Conservation (phyloP, 1,140 invertebrate genomes). For the Drosophila serrata region DNA sequence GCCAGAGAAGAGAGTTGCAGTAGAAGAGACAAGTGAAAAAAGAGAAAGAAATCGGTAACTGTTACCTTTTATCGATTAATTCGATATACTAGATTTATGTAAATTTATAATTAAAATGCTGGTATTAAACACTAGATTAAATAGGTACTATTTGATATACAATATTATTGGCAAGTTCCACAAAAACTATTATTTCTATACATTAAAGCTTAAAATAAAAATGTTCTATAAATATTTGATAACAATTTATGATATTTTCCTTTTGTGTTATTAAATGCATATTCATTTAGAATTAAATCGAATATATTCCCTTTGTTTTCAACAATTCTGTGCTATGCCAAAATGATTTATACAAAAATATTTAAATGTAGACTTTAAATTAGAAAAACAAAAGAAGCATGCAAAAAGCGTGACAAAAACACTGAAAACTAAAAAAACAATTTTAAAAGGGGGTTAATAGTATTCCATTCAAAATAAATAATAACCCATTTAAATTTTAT, state of each 20-base stretch:
- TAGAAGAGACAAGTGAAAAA: background rate
- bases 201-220: background rate
- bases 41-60: background rate
- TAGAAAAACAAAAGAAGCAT: background rate
- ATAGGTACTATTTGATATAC: background rate
- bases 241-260: background rate
- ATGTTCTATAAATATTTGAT: background rate
- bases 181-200: background rate
- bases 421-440: background rate
- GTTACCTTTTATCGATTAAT: background rate
- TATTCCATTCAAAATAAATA: constrained; percentile 18
- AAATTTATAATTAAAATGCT: background rate
- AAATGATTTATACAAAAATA: constrained; percentile 7
- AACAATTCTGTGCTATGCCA: background rate
- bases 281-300: background rate
- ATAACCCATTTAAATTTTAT: background rate
- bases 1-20: constrained; percentile 3
- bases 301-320: background rate
- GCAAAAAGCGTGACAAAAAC: background rate
- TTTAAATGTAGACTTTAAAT: constrained; percentile 11
- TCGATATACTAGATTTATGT: background rate
- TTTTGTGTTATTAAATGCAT: background rate
- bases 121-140: background rate
- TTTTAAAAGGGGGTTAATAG: constrained; percentile 16
- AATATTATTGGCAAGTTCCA: background rate